These are phyloP conservation scores for Phylloscopus collybita DNA, from an alignment of 2,797 vertebrate genomes.

Conservation along the genomic window DNA sequence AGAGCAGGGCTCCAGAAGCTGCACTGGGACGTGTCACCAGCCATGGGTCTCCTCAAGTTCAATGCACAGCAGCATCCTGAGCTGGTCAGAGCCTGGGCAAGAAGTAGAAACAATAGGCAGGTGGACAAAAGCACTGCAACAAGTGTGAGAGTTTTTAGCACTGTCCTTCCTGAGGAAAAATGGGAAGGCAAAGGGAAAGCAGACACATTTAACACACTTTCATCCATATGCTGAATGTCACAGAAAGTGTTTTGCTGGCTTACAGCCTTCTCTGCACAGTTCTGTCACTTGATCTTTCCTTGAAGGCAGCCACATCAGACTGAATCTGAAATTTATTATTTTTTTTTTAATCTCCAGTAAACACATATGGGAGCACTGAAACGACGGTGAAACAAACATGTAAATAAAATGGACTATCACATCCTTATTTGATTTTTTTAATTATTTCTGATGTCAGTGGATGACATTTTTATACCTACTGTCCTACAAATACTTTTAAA, in stretches of 20 bases:
- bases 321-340: background rate
- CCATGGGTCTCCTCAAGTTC: background rate
- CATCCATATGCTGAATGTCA: background rate
- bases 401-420: background rate
- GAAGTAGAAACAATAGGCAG: background rate
- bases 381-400: background rate
- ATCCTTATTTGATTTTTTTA: background rate
- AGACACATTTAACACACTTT: background rate
- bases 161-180: background rate
- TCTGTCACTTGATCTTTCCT: background rate
- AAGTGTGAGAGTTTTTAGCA: background rate
- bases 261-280: background rate
- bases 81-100: background rate
- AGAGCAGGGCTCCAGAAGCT: background rate
- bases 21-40: background rate
- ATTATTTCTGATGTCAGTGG: background rate
- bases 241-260: background rate
- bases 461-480: background rate
- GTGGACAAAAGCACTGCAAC: background rate
- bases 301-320: background rate
- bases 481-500: background rate
- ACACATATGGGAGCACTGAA: background rate
- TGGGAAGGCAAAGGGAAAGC: background rate
- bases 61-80: background rate
- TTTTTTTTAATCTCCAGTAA: background rate